Percentiles rank a stretch among this genome's conserved stretches.
Conservation (phyloP, 2,113 vertebrate species). For the Polyodon spathula region DNA sequence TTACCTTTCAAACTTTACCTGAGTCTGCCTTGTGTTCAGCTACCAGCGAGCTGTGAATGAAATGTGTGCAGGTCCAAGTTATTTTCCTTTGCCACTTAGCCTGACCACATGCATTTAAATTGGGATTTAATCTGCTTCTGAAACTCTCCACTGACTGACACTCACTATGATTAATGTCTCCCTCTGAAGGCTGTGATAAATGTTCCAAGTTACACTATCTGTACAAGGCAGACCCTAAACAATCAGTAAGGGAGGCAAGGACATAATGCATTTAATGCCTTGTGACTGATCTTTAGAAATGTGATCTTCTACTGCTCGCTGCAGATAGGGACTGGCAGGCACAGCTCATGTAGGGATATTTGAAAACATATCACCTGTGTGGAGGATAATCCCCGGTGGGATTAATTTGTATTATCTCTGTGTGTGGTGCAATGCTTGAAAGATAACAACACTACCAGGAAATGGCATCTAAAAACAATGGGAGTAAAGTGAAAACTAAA, state of each 20-base stretch:
- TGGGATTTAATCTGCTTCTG: neutral
- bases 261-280: constrained; percentile 21
- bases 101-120: constrained; percentile 2
- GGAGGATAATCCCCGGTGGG: constrained; percentile 14
- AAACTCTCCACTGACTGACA: constrained; percentile 4
- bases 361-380: constrained; percentile 18
- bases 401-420: constrained; percentile 15
- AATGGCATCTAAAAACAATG: constrained; percentile 2
- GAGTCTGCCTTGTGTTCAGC: too few relatives aligned
- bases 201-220: constrained; percentile 12
- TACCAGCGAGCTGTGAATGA: too few relatives aligned
- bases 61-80: too few relatives aligned
- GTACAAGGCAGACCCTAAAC: constrained; percentile 12
- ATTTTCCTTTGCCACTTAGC: neutral
- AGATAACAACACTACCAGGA: constrained; percentile 10
- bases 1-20: too few relatives aligned
- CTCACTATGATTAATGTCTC: constrained; percentile 6
- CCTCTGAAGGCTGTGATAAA: constrained; percentile 18
- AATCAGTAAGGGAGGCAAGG: constrained; percentile 9
- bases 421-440: constrained; percentile 13
- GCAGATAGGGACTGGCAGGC: constrained; percentile 14
- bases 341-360: constrained; percentile 12
- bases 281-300: constrained; percentile 26
- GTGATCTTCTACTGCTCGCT: constrained; percentile 17
- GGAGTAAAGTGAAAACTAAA: neutral